Evolutionary conservation across 2,113 vertebrate genomes (phyloP).

Genomic region (Clarias batrachus): DNA sequence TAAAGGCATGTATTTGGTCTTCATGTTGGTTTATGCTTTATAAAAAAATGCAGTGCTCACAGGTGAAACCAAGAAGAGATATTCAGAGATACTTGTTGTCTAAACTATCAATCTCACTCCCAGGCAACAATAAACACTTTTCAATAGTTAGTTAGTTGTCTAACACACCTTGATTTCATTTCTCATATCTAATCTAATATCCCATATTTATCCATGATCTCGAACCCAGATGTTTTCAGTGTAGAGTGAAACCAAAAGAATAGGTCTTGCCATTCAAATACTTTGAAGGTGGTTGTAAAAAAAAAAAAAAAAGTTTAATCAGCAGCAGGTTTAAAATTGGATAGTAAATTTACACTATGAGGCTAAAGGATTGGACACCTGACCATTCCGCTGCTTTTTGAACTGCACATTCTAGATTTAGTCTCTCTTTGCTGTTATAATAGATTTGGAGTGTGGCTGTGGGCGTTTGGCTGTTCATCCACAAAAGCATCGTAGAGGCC

Average conservation of each 20-base stretch:
- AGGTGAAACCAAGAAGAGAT: neutral
- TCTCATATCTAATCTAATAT: neutral
- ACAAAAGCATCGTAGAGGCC: no score
- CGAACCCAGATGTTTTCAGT: neutral
- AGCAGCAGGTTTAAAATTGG: neutral
- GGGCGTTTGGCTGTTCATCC: no score
- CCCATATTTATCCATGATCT: neutral
- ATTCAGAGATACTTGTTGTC: neutral
- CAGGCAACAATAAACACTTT: neutral
- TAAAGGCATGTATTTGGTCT: no score
- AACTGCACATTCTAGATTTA: no score
- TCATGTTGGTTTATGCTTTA: neutral
- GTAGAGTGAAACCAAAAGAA: neutral
- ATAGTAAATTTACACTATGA: neutral
- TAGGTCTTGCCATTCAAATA: neutral
- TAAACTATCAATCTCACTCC: neutral
- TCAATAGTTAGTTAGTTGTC: neutral
- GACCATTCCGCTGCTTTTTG: no score
- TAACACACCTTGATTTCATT: neutral
- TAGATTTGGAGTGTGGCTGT: no score
- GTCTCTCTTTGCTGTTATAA: no score
- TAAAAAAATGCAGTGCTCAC: neutral
- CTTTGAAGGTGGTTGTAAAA: neutral
- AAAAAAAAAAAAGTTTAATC: neutral
- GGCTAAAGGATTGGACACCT: no score